These are phyloP conservation scores for Myiozetetes cayanensis DNA, from an alignment of 2,113 vertebrate species.

Conservation along the genomic window DNA sequence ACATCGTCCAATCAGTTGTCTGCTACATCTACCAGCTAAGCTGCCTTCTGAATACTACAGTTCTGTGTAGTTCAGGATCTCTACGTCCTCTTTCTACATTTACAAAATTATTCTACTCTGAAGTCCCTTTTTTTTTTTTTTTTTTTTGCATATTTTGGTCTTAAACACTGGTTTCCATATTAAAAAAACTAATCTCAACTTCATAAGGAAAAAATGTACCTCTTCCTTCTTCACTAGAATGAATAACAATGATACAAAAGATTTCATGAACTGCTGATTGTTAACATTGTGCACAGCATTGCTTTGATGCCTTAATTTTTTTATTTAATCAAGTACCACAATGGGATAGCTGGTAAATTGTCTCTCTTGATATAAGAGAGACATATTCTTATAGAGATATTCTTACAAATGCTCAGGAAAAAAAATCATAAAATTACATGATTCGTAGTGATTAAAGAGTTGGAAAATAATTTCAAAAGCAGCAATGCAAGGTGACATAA, in stretches of 20 bases:
- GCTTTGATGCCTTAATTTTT: neutral
- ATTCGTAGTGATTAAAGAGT: neutral
- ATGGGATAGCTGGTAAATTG: neutral
- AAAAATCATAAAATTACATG: neutral
- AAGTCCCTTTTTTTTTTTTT: neutral
- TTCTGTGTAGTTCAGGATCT: neutral
- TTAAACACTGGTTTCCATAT: neutral
- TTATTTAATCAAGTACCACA: neutral
- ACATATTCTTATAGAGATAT: too few species aligned
- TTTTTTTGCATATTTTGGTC: neutral
- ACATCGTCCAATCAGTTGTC: neutral
- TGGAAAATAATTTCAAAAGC: neutral
- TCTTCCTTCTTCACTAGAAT: neutral
- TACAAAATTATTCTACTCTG: neutral
- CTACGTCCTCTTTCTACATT: neutral
- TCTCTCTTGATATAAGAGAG: neutral
- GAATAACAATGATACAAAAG: neutral
- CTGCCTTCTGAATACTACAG: neutral
- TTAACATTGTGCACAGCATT: neutral
- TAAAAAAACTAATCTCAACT: neutral
- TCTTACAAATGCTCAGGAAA: neutral
- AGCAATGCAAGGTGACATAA: neutral
- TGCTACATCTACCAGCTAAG: neutral
- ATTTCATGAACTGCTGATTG: neutral
- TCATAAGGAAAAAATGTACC: neutral